Evolutionary conservation across 2,113 vertebrate genomes (phyloP).

Genomic region (Chionis minor): DNA sequence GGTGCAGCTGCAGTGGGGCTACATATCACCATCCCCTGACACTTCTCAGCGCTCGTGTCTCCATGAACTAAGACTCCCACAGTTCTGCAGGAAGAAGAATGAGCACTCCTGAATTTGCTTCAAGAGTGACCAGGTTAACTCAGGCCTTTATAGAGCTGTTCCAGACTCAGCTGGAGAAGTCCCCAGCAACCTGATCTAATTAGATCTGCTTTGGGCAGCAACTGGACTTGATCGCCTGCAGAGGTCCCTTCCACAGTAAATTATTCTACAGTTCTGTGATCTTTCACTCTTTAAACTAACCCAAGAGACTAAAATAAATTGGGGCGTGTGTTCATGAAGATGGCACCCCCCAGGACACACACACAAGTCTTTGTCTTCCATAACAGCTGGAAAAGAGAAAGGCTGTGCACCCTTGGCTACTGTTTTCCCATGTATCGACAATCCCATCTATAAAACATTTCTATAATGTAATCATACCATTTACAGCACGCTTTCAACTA

Average conservation of each 20-base stretch:
- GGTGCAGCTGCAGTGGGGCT: background rate
- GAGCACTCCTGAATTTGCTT: background rate
- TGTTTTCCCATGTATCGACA: background rate
- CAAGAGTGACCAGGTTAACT: background rate
- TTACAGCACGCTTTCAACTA: background rate
- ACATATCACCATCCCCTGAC: fast-evolving
- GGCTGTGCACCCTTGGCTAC: background rate
- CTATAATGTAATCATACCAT: background rate
- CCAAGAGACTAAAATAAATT: background rate
- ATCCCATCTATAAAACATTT: background rate
- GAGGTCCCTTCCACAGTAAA: background rate
- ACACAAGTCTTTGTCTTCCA: background rate
- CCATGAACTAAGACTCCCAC: background rate
- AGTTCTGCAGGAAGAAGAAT: background rate
- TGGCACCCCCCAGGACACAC: background rate
- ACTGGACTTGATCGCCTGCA: background rate
- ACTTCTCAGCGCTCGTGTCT: background rate
- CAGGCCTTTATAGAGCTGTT: background rate
- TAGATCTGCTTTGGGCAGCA: background rate
- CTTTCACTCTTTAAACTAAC: background rate
- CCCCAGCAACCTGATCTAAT: background rate
- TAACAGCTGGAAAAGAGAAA: background rate
- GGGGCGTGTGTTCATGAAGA: fast-evolving
- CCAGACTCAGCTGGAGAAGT: background rate
- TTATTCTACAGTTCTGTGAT: background rate